A percentile compares a stretch with the other conserved stretches of the same genome.
Conservation (phyloP, 2,888 invertebrate species). For the Drosophila prolongata region DNA sequence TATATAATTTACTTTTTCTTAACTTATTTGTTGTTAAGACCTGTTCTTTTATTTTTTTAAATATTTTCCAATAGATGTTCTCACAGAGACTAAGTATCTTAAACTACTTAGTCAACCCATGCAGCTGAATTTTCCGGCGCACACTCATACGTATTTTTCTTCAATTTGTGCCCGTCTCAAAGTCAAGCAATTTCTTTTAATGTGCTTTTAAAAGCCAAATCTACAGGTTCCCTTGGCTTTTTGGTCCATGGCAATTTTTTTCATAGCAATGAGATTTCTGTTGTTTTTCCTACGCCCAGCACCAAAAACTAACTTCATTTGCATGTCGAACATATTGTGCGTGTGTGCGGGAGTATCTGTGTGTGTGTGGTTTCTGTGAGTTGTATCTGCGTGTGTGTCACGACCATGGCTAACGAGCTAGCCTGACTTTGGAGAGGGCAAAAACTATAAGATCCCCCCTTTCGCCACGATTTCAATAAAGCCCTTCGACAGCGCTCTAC, state of each 20-base stretch:
- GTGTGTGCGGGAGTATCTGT: slow-evolving; percentile 16
- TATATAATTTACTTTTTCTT: no score
- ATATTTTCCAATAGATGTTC: no score
- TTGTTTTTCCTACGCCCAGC: slow-evolving; percentile 67
- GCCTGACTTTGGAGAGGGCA: slow-evolving; percentile 50
- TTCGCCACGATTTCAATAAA: slow-evolving; percentile 65
- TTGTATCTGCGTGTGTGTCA: slow-evolving; percentile 29
- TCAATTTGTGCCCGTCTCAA: slow-evolving; percentile 54
- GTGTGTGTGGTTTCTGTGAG: slow-evolving; percentile 18
- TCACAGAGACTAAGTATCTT: no score
- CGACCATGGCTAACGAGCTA: slow-evolving; percentile 64
- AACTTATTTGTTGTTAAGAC: no score
- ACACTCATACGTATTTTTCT: slow-evolving; percentile 49
- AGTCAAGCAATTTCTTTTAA: slow-evolving; percentile 71
- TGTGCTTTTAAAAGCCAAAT: slow-evolving; percentile 76
- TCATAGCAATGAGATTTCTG: slow-evolving; percentile 60
- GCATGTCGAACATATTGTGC: slow-evolving; percentile 62
- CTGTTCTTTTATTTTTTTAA: no score
- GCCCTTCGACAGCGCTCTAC: slow-evolving; percentile 51
- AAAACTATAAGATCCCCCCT: slow-evolving; percentile 38
- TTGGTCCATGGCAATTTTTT: slow-evolving; percentile 44
- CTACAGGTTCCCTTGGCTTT: slow-evolving; percentile 58
- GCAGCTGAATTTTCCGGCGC: slow-evolving; percentile 6
- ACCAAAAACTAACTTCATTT: slow-evolving; percentile 76
- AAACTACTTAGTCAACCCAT: neutral